phyloP scores from a whole-genome alignment of 2,113 vertebrate species.

The Tachycineta bicolor region DNA sequence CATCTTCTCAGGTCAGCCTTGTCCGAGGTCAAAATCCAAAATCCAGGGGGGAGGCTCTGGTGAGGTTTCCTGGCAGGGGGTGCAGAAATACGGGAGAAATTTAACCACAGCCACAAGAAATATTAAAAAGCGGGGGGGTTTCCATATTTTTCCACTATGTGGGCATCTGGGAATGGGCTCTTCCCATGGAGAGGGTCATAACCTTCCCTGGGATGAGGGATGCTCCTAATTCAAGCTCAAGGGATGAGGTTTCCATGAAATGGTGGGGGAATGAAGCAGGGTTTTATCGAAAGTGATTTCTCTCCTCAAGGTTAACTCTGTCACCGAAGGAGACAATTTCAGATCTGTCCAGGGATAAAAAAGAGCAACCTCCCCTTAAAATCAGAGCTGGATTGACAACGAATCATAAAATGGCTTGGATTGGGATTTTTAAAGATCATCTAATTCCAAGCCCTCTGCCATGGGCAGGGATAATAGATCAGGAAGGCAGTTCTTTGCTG shows the following conservation, averaged over 20 bases:
- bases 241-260: not conserved
- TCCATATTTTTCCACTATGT: fast-evolving
- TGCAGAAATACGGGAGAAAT: fast-evolving
- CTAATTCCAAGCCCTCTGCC: not conserved
- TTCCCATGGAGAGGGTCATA: not conserved
- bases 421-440: not conserved
- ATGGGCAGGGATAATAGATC: not conserved
- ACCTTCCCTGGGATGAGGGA: not conserved
- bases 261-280: fast-evolving
- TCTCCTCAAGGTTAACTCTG: not conserved
- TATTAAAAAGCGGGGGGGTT: not conserved
- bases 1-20: not conserved
- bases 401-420: not conserved
- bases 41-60: not conserved
- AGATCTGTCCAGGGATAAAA: not conserved
- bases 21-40: not conserved
- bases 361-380: not conserved
- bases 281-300: not conserved
- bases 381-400: not conserved
- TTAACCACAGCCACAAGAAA: not conserved
- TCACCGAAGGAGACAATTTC: not conserved
- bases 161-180: not conserved
- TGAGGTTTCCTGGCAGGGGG: not conserved
- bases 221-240: not conserved
- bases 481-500: not conserved